Evolutionary conservation across 2,797 vertebrate genomes (phyloP), one percentile per base, ranked within the genome.

Genomic region (Coregonus suidteri): DNA sequence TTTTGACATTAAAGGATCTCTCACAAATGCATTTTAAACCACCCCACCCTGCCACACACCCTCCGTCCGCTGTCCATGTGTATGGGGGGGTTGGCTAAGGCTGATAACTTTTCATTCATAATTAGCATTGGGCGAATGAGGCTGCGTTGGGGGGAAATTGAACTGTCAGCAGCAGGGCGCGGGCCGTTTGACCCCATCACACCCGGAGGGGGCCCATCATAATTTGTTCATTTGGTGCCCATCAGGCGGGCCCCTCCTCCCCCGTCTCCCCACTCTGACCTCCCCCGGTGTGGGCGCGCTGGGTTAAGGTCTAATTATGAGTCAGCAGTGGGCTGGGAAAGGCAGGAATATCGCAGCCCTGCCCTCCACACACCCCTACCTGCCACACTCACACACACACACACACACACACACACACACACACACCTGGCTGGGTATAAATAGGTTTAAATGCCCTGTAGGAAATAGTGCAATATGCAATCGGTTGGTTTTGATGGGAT

Each of bases 171-270:
- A 94, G 95, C 89, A 93, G 97, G 96, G 96, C 96, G 95, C 95
- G 92, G 96, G 96, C 94, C 95, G 94, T 97, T 98, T 99, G 97
- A 99, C 98, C 98, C 97, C 97, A 98, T 99, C 97, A 97, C 96
- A 93, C 95, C 96, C 96, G 95, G 95, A 96, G 96, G 96, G 96
- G 97, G 96, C 96, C 97, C 97, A 97, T 99, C 97, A 98, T 99
- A 98, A 99, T 99, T 99, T 97, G 96, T 98, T 99, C 97, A 98
- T 99, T 99, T 97, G 97, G 96, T 98, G 96, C 96, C 97, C 97
- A 98, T 99, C 98, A 99, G 96, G 95, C 95, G 93, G 95, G 94
- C 94, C 93, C 95, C 95, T 92, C 95, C 95, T 94, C 78, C 95
- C 89, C 81, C 80, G 93, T 94, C 88, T 93, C 94, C 93, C 95